Conservation (phyloP, 2,888 invertebrate genomes). For the Eueremaeus valkanovi region DNA sequence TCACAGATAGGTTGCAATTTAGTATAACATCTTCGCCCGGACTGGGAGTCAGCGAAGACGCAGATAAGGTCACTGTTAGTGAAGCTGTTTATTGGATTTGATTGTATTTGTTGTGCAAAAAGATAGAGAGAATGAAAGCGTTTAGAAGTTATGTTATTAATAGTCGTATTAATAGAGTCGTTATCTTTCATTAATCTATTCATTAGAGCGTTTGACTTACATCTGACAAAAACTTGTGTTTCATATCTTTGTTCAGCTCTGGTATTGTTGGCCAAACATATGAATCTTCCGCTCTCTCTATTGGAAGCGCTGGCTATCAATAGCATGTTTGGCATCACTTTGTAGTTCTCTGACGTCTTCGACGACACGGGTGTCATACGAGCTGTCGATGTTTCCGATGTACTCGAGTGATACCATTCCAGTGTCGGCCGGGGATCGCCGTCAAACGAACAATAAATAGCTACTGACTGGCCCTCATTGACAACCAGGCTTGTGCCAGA, state of each 20-base stretch:
- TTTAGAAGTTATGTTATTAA: conserved; percentile 14
- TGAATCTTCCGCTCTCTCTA: conserved; percentile 45
- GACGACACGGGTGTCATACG: conserved; percentile 10
- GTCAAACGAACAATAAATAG: conserved; percentile 39
- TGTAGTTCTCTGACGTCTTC: neutral
- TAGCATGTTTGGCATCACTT: conserved; percentile 24
- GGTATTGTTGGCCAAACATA: conserved; percentile 47
- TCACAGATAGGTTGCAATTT: conserved; percentile 37
- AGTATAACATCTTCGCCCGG: conserved; percentile 41
- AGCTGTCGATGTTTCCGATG: neutral
- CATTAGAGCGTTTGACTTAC: conserved; percentile 42
- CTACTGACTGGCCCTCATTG: conserved; percentile 33
- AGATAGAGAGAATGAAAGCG: neutral
- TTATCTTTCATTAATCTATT: conserved; percentile 34
- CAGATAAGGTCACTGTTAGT: conserved; percentile 33
- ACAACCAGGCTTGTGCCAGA: conserved; percentile 1
- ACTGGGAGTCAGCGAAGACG: conserved; percentile 28
- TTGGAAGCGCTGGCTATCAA: conserved; percentile 35
- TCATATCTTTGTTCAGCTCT: conserved; percentile 46
- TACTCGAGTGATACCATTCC: conserved; percentile 12
- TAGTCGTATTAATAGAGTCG: neutral
- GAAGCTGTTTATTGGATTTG: too few relatives aligned
- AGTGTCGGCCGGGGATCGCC: conserved; percentile 31
- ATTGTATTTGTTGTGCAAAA: conserved; percentile 3
- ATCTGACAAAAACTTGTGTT: conserved; percentile 45